These are phyloP conservation scores for Cinclus mexicanus DNA, from an alignment of 2,113 vertebrate species.

Conservation along the genomic window DNA sequence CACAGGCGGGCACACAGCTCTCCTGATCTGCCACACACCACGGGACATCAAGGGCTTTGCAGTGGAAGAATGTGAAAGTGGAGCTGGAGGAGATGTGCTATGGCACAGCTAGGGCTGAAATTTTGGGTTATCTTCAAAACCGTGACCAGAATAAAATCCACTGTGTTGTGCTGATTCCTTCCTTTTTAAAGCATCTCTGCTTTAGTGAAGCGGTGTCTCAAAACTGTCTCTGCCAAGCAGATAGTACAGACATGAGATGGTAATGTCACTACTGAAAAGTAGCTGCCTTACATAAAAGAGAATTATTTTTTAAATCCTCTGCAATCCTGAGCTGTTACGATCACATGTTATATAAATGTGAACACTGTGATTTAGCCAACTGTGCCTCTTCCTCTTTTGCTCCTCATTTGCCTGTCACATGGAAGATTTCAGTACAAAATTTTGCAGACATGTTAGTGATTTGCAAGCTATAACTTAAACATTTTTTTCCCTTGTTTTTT, in stretches of 20 bases:
- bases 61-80: neutral
- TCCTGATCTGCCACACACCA: neutral
- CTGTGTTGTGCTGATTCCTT: neutral
- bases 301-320: constrained; percentile 30
- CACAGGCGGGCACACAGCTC: fast-evolving
- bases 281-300: neutral
- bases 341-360: neutral
- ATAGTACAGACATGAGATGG: neutral
- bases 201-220: neutral
- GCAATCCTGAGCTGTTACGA: neutral
- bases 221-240: neutral
- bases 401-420: neutral
- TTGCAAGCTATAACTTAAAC: neutral
- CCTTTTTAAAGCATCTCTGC: neutral
- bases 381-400: neutral
- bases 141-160: neutral
- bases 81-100: neutral
- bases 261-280: neutral
- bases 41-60: neutral
- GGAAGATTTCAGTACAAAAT: neutral
- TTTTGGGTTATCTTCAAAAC: neutral
- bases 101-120: neutral
- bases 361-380: neutral
- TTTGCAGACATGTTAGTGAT: neutral
- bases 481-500: neutral